Percentiles rank a stretch among this genome's conserved stretches.
Evolutionary conservation across 2,888 invertebrate species (phyloP).

Genomic region (Diloba caeruleocephala): DNA sequence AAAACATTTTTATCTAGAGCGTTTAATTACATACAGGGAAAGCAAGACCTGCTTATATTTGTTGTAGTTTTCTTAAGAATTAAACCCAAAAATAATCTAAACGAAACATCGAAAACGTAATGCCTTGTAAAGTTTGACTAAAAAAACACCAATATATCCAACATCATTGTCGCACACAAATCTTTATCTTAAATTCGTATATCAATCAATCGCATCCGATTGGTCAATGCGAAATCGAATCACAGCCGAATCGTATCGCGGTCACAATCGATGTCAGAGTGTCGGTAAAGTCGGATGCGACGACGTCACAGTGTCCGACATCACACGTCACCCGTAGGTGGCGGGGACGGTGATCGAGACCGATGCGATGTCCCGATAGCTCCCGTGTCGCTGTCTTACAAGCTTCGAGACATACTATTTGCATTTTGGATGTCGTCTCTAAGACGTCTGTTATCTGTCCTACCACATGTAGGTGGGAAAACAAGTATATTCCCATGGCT

Average conservation of each 20-base stretch:
- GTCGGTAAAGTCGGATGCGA: constrained; percentile 57
- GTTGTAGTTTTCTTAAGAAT: background rate
- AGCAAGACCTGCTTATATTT: constrained; percentile 1
- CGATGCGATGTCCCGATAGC: constrained; percentile 70
- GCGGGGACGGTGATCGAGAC: constrained; percentile 46
- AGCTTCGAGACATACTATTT: constrained; percentile 74
- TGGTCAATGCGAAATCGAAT: constrained; percentile 71
- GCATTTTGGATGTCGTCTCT: constrained; percentile 72
- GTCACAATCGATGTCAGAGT: constrained; percentile 77
- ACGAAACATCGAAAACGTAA: constrained; percentile 20
- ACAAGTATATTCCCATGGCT: constrained; percentile 57
- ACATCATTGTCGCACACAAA: constrained; percentile 48
- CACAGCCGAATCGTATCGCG: constrained; percentile 74
- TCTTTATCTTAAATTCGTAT: constrained; percentile 64
- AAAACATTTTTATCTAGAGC: constrained; percentile 49
- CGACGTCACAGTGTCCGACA: constrained; percentile 55
- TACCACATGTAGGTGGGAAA: constrained; percentile 54
- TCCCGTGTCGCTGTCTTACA: constrained; percentile 69
- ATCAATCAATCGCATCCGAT: constrained; percentile 68
- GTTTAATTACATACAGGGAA: constrained; percentile 25
- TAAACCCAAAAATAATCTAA: background rate
- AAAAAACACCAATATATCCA: constrained; percentile 41
- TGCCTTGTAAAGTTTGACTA: constrained; percentile 12
- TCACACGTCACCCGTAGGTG: constrained; percentile 54
- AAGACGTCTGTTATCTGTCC: constrained; percentile 65